phyloP scores from a whole-genome alignment of 2,888 invertebrate species.

The Cactoblastis cactorum region DNA sequence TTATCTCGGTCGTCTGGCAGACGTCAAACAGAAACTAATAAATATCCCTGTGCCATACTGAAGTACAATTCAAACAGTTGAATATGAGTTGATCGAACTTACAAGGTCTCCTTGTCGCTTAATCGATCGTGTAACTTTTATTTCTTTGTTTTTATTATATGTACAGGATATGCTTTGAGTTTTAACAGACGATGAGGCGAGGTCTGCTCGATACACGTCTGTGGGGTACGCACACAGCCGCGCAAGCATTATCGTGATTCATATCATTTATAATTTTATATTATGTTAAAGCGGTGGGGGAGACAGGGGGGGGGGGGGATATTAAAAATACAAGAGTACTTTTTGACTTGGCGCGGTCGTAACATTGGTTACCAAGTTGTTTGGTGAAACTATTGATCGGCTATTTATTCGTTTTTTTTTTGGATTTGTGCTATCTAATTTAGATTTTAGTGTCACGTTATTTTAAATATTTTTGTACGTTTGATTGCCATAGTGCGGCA shows the following conservation, averaged over 20 bases:
- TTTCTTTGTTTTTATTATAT: no score
- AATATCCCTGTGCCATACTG: no score
- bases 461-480: neutral
- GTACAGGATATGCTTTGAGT: no score
- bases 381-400: constrained; percentile 71
- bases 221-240: constrained; percentile 65
- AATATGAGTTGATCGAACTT: no score
- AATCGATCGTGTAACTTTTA: no score
- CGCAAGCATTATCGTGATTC: constrained; percentile 76
- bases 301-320: constrained; percentile 45
- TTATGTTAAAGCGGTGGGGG: constrained; percentile 68
- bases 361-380: constrained; percentile 69
- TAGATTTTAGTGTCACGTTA: neutral
- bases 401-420: constrained; percentile 17
- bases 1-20: no score
- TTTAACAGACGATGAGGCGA: no score
- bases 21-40: no score
- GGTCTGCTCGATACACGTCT: no score
- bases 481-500: no score
- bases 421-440: constrained; percentile 14
- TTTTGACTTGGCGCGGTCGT: constrained; percentile 43
- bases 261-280: constrained; percentile 79
- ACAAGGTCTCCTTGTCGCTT: no score
- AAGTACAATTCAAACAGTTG: no score
- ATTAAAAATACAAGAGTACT: constrained; percentile 75